These are phyloP conservation scores for Rhimphoctona megacephalus DNA, from an alignment of 2,888 invertebrate genomes.

Conservation along the genomic window DNA sequence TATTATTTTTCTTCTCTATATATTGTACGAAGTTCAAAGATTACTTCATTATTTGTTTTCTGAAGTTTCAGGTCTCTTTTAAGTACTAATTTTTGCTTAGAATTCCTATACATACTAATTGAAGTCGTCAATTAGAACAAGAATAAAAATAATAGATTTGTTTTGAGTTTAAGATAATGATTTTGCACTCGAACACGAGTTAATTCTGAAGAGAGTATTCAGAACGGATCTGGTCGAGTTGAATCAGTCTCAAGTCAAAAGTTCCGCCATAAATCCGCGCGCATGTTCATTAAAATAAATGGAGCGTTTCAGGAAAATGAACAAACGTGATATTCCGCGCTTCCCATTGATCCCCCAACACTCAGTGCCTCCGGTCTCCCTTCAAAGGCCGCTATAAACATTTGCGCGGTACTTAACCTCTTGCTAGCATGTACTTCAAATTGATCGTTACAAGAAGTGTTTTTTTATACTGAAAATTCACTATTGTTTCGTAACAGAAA, in stretches of 20 bases:
- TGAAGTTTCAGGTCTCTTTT: background rate
- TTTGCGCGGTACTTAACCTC: slow-evolving; percentile 11
- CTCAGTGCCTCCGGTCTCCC: background rate
- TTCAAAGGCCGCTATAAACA: slow-evolving; percentile 4
- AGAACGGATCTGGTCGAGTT: background rate
- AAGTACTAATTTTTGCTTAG: no score
- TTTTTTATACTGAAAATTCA: background rate
- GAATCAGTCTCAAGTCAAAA: background rate
- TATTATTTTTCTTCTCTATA: background rate
- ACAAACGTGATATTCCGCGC: slow-evolving; percentile 1
- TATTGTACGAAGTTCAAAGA: background rate
- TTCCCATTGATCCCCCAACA: slow-evolving; percentile 14
- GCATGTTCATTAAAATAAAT: slow-evolving; percentile 22
- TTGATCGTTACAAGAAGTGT: slow-evolving; percentile 3
- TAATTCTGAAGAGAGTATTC: slow-evolving; percentile 18
- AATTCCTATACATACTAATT: no score
- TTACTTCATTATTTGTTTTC: background rate
- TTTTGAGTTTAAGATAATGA: background rate
- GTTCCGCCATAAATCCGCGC: background rate
- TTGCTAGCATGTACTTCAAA: background rate
- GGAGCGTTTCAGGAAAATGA: slow-evolving; percentile 17
- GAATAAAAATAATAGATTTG: background rate
- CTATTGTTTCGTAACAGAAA: background rate
- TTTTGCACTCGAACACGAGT: background rate
- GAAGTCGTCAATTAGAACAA: no score